Percentiles rank a stretch among this genome's conserved stretches.
phyloP scores from a whole-genome alignment of 37 sponge, comb jelly and placozoan species.

The Haliclona indistincta region DNA sequence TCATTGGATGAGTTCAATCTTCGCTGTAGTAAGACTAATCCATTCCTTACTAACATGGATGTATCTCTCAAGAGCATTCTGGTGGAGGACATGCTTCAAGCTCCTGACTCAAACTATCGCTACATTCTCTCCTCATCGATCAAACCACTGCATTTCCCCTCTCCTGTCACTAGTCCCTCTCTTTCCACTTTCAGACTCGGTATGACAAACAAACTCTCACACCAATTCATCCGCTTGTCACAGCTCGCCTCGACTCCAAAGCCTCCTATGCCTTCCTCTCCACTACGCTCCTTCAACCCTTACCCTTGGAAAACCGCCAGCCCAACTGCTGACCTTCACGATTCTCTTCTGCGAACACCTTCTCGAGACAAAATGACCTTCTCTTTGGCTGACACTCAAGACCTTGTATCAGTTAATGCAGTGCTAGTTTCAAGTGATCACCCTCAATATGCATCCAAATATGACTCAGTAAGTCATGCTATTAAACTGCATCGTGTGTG shows the following conservation, averaged over 20 bases:
- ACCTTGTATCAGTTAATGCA: conserved; percentile 64
- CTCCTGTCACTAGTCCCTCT: conserved; percentile 35
- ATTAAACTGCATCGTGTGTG: neutral
- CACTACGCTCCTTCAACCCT: conserved; percentile 66
- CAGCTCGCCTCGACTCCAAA: conserved; percentile 61
- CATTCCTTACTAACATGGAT: conserved; percentile 46
- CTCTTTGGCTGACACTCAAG: conserved; percentile 17
- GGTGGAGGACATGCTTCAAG: conserved; percentile 83
- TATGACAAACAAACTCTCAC: neutral
- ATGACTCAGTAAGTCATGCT: conserved; percentile 59
- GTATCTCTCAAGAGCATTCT: conserved; percentile 74
- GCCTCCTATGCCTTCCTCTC: conserved; percentile 35
- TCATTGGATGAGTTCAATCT: conserved; percentile 64
- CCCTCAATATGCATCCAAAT: conserved; percentile 51
- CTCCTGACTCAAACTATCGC: conserved; percentile 68
- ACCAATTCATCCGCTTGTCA: conserved; percentile 36
- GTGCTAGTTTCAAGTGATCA: conserved; percentile 31
- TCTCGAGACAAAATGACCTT: neutral
- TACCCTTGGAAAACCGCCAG: neutral
- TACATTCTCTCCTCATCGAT: conserved; percentile 72
- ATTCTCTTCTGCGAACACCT: neutral
- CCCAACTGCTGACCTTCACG: neutral
- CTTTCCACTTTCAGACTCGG: conserved; percentile 14
- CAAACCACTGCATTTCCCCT: conserved; percentile 57
- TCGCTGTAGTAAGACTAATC: conserved; percentile 22